A percentile compares a stretch with the other conserved stretches of the same genome.
Conservation (phyloP, 2,888 invertebrate species). For the Nomada fabriciana region DNA sequence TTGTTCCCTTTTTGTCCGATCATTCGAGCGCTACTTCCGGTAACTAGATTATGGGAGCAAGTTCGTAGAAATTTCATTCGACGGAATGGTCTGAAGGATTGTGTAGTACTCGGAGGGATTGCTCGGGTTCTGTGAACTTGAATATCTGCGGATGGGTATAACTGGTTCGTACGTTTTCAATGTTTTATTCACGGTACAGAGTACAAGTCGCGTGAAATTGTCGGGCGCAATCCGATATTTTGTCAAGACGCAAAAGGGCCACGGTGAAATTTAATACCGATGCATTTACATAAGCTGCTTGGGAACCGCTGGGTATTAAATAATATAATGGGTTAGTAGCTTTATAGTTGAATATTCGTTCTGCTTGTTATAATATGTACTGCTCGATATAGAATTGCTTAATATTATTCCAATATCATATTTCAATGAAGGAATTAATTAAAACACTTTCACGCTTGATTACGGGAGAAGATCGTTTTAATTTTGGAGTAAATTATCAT, state of each 20-base stretch:
- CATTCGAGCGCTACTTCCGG: constrained; percentile 10
- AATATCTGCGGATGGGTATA: too few relatives aligned
- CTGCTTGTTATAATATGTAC: too few relatives aligned
- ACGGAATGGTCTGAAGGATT: background rate
- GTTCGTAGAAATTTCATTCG: constrained; percentile 15
- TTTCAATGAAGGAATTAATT: too few relatives aligned
- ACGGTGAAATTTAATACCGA: background rate
- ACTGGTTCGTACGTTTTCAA: constrained; percentile 4
- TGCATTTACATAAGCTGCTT: constrained; percentile 9
- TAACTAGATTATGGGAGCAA: constrained; percentile 21
- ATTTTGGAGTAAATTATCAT: too few relatives aligned
- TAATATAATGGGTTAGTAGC: background rate
- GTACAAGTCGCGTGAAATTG: background rate
- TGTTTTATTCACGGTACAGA: constrained; percentile 10
- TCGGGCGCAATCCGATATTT: constrained; percentile 8
- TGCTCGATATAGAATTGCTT: too few relatives aligned
- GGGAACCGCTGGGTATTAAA: background rate
- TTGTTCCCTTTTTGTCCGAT: background rate
- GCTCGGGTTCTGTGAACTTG: background rate
- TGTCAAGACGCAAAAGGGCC: background rate
- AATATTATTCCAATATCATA: too few relatives aligned
- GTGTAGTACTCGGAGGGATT: background rate
- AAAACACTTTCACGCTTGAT: too few relatives aligned
- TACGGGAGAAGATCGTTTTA: too few relatives aligned
- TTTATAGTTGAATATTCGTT: background rate